phyloP scores from a whole-genome alignment of 2,113 vertebrate species.

The Ageneiosus marmoratus region DNA sequence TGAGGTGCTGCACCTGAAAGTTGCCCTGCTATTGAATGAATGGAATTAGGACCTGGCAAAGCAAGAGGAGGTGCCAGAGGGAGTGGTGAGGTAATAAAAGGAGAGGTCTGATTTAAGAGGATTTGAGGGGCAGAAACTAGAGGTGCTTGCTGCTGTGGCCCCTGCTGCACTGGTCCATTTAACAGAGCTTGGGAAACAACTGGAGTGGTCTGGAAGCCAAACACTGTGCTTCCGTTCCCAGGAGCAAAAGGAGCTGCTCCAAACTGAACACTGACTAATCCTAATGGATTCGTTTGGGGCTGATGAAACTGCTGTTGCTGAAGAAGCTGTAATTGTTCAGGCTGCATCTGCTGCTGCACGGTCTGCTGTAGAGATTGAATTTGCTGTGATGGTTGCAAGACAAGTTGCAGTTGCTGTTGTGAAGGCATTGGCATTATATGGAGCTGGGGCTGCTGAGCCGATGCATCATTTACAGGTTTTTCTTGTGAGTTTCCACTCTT shows the following conservation, averaged over 20 bases:
- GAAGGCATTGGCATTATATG: constrained; percentile 44
- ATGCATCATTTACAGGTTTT: constrained; percentile 58
- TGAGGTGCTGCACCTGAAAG: constrained; percentile 66
- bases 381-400: constrained; percentile 46
- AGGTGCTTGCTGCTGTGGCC: constrained; percentile 65
- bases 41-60: constrained; percentile 66
- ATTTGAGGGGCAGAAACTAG: constrained; percentile 68
- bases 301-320: constrained; percentile 47
- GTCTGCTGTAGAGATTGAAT: constrained; percentile 46
- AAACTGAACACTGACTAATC: constrained; percentile 67
- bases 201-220: constrained; percentile 69
- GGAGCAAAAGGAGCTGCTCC: constrained; percentile 63
- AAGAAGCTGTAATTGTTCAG: constrained; percentile 56
- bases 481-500: constrained; percentile 62
- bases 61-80: constrained; percentile 65
- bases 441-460: constrained; percentile 59
- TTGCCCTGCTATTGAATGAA: constrained; percentile 67
- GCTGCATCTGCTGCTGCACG: constrained; percentile 21
- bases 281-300: constrained; percentile 60
- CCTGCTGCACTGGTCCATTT: constrained; percentile 64
- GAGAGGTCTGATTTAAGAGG: constrained; percentile 69
- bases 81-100: constrained; percentile 70
- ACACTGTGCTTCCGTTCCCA: constrained; percentile 63
- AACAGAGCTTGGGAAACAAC: constrained; percentile 66
- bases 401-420: constrained; percentile 61